Base-by-base conservation (phyloP, 2,888 invertebrate genomes). In the Lasioglossum zephyrum region DNA sequence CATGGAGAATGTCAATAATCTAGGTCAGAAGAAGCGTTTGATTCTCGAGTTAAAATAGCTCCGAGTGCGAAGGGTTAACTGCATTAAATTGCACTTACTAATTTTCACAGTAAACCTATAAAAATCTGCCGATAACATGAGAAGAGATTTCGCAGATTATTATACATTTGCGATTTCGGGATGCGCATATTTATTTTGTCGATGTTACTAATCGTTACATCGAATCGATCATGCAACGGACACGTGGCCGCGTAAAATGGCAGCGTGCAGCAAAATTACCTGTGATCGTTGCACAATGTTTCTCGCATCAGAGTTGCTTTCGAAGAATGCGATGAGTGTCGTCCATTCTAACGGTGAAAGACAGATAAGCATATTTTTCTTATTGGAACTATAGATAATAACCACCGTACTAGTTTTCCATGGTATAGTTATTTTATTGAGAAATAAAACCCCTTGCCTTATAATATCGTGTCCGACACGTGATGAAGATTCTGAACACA, bases 241-340 rank as follows among this genome's bases (percentile, higher is more conserved):
- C n/a, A 74, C 57, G 70, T 36, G 57, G 22, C 22, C 22, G 63
- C n/a, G 6, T 31, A 39, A 49, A 60, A 26, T 31, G 78, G 44
- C 53, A 44, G 9, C n/a, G 53, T 39, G 44, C n/a, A 22, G 39
- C 36, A 69, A 60, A 82, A 83, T 47, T 73, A 36, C 49, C 9
- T 22, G 49, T 47, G 69, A 77, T 36, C 26, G 36, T 76, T 76
- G 22, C 63, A 76, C 39, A 81, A 77, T 13, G 57, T 66, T 36
- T 18, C 18, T 26, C 60, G 4, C 13, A 47, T 47, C 5, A 18
- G 36, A 39, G 16, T 41, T 13, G 6, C 57, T 31, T 76, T 39
- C 69, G 16, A 72, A 6, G 26, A 81, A 77, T 22, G 36, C 36
- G 70, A 44, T 2, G 70, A 18, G 81, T 44, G 44, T 76, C 66